A percentile compares a stretch with the other conserved stretches of the same genome.
These are phyloP conservation scores for Harpalus rufipes DNA, from an alignment of 2,888 invertebrate species.

Conservation along the genomic window DNA sequence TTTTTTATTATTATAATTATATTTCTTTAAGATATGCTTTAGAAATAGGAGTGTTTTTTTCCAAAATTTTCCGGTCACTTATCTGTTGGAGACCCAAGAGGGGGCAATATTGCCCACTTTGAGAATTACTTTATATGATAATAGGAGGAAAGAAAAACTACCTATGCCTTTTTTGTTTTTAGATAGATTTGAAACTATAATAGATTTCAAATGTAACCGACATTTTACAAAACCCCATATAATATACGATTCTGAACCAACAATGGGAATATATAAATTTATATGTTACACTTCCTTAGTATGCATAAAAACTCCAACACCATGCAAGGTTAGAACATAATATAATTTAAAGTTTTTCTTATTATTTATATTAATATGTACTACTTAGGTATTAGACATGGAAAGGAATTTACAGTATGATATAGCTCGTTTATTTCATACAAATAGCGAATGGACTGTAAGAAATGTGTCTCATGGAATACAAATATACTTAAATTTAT, in stretches of 20 bases:
- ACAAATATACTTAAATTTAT: constrained; percentile 55
- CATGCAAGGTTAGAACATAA: constrained; percentile 31
- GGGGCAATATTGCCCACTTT: no score
- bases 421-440: constrained; percentile 22
- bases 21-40: no score
- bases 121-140: not conserved
- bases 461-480: constrained; percentile 7
- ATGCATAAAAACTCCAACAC: constrained; percentile 19
- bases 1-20: no score
- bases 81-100: no score
- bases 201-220: constrained; percentile 54
- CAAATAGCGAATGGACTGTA: constrained; percentile 27
- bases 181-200: constrained; percentile 26
- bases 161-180: not conserved
- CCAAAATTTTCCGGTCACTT: no score
- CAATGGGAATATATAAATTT: constrained; percentile 18
- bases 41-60: no score
- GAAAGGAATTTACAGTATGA: constrained; percentile 41
- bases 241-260: not conserved
- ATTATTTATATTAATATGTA: not conserved
- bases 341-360: not conserved
- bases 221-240: constrained; percentile 9
- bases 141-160: not conserved
- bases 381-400: constrained; percentile 23
- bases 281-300: constrained; percentile 5